Conservation (phyloP, 2,113 vertebrate species). For the Coreoperca whiteheadi region DNA sequence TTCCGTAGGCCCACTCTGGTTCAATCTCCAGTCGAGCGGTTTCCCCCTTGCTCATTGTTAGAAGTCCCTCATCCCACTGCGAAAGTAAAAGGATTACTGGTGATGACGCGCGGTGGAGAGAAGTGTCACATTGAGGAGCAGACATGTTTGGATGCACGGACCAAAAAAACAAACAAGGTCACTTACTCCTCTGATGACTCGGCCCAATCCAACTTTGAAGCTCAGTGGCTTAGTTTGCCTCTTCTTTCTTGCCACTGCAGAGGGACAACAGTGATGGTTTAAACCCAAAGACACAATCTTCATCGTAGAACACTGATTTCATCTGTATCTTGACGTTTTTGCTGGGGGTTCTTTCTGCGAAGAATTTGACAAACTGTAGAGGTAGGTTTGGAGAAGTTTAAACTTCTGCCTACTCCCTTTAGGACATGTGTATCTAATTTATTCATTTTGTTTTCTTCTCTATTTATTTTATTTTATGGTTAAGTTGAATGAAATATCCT, state of each 20-base stretch:
- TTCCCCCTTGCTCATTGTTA: conserved; percentile 98
- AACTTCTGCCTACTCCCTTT: too few species aligned
- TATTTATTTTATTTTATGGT: too few species aligned
- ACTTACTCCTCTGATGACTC: conserved; percentile 96
- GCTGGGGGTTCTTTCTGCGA: too few species aligned
- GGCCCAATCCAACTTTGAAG: conserved; percentile 95
- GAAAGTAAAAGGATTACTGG: background rate
- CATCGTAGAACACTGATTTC: background rate
- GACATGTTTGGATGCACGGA: background rate
- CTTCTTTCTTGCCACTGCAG: conserved; percentile 94
- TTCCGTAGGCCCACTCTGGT: conserved; percentile 96
- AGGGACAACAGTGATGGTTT: background rate
- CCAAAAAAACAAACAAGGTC: rapidly evolving
- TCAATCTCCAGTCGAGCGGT: conserved; percentile 95
- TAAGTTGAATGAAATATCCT: too few species aligned
- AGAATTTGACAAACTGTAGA: too few species aligned
- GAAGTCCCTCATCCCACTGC: conserved; percentile 95
- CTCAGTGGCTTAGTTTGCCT: conserved; percentile 93
- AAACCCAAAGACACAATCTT: background rate
- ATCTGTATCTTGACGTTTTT: too few species aligned
- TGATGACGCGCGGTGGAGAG: background rate
- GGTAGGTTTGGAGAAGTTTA: too few species aligned
- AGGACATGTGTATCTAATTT: too few species aligned
- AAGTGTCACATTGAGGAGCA: background rate
- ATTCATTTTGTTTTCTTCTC: too few species aligned